phyloP scores from a whole-genome alignment of 2,888 invertebrate species.

The Muscina levida region DNA sequence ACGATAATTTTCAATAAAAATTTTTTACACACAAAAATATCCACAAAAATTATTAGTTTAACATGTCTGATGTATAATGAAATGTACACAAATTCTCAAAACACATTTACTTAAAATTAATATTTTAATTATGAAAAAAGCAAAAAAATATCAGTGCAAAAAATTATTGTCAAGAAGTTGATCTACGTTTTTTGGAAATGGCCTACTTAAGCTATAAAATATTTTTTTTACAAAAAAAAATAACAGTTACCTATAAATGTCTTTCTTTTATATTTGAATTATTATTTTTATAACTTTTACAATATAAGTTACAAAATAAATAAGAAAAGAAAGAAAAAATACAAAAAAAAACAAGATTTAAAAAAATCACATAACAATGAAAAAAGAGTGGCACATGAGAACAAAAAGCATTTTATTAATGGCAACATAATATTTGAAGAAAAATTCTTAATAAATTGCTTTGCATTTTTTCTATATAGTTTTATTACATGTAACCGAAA shows the following conservation, averaged over 20 bases:
- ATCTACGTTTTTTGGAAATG: slow-evolving; percentile 96
- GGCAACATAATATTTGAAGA: slow-evolving; percentile 56
- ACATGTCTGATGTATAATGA: slow-evolving; percentile 16
- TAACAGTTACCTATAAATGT: slow-evolving; percentile 77
- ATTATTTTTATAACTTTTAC: slow-evolving; percentile 47
- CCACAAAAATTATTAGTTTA: slow-evolving; percentile 29
- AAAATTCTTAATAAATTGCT: slow-evolving; percentile 53
- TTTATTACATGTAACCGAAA: slow-evolving; percentile 59
- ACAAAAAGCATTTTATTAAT: slow-evolving; percentile 57
- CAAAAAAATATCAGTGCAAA: too few species aligned
- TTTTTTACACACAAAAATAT: too few species aligned
- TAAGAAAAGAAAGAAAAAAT: slow-evolving; percentile 27
- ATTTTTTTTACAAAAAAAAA: slow-evolving; percentile 66
- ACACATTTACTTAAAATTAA: slow-evolving; percentile 64
- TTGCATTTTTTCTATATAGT: slow-evolving; percentile 32
- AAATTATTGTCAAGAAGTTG: slow-evolving; percentile 90
- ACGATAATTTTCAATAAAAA: too few species aligned
- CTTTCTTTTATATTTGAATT: slow-evolving; percentile 49
- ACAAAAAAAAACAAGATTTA: slow-evolving; percentile 50
- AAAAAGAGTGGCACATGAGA: slow-evolving; percentile 59
- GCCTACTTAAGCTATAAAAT: slow-evolving; percentile 81
- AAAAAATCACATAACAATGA: slow-evolving; percentile 56
- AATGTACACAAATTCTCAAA: slow-evolving; percentile 39
- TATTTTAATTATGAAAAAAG: slow-evolving; percentile 62
- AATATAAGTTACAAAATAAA: slow-evolving; percentile 37